These are phyloP conservation scores for Andricus quercusramuli DNA, from an alignment of 2,888 invertebrate genomes.

Conservation along the genomic window DNA sequence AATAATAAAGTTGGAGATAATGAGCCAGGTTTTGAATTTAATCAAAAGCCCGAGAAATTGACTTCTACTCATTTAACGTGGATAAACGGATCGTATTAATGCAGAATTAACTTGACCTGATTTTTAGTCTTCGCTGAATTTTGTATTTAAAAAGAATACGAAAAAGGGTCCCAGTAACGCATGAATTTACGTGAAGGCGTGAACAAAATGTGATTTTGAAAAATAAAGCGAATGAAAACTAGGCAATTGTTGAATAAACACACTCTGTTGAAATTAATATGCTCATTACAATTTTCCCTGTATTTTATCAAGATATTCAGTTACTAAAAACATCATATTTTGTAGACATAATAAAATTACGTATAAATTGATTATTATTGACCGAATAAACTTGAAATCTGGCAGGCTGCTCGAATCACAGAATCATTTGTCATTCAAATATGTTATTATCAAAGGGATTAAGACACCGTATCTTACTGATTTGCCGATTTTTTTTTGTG, in stretches of 20 bases:
- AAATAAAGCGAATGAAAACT: neutral
- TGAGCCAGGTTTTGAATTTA: neutral
- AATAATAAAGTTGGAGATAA: neutral
- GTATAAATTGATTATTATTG: no score
- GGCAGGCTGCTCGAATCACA: no score
- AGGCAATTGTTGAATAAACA: neutral
- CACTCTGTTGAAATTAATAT: neutral
- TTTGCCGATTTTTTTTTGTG: no score
- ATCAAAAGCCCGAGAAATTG: neutral
- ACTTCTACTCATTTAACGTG: constrained; percentile 1
- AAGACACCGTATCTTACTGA: no score
- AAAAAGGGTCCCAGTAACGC: neutral
- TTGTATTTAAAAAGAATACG: neutral
- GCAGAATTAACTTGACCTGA: neutral
- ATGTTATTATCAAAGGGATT: no score
- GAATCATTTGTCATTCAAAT: no score
- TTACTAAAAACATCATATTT: no score
- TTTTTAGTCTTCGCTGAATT: neutral
- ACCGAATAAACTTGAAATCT: no score
- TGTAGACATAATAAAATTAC: no score
- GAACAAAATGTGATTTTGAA: neutral
- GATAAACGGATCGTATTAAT: neutral
- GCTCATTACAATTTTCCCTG: neutral
- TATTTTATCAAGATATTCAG: no score
- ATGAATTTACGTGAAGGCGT: no score